Evolutionary conservation across 2,113 vertebrate species (phyloP).

Genomic region (Cololabis saira): DNA sequence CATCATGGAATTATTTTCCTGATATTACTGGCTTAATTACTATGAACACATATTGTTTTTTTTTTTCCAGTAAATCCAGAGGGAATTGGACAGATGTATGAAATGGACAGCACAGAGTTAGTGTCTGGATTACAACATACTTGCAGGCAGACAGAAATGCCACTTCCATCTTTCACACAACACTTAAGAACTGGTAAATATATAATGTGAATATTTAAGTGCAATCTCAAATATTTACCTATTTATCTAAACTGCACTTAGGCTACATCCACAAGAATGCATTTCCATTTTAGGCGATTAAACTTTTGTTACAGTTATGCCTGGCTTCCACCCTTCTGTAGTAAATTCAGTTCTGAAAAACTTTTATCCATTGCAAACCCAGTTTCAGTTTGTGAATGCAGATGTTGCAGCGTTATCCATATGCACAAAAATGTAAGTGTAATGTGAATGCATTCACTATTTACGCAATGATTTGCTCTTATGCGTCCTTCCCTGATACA

Average conservation of each 20-base stretch:
- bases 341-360: no score
- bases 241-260: not conserved
- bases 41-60: not conserved
- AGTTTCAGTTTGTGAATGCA: no score
- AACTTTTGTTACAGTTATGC: no score
- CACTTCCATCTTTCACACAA: conserved; percentile 64
- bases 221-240: not conserved
- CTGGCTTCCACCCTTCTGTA: no score
- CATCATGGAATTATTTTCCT: not conserved
- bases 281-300: no score
- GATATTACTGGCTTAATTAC: not conserved
- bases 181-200: conserved; percentile 83
- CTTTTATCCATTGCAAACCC: no score
- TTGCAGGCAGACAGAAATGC: conserved; percentile 69
- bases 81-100: conserved; percentile 70
- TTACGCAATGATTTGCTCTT: no score
- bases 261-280: no score
- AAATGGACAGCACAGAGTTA: conserved; percentile 59
- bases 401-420: no score
- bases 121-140: conserved; percentile 48
- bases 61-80: conserved; percentile 86
- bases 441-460: no score
- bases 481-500: no score
- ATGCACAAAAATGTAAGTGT: no score
- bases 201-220: not conserved